Base-by-base conservation (phyloP, 2,888 invertebrate species). In the Phrixothrix hirtus region DNA sequence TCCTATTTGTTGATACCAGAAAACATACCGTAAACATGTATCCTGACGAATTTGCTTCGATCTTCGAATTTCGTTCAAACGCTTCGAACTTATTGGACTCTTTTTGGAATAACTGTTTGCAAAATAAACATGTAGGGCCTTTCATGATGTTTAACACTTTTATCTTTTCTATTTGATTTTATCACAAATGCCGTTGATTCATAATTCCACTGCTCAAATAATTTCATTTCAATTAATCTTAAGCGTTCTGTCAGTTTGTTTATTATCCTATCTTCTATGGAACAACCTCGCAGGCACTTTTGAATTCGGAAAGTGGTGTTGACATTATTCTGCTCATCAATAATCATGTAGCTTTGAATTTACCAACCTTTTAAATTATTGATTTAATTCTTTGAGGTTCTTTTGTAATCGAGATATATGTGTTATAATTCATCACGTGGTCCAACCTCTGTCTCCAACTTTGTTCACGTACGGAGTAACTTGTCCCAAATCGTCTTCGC, bases 361-460 rank as follows among this genome's bases (percentile, higher is more conserved):
- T 6, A 25, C 27, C 10, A 39, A 14, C 30, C 17, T n/a, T 12
- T 29, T 39, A n/a, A 39, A 16, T 26, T 39, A 29, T 5, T 39
- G 29, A 26, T 39, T 39, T 26, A 39, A 10, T n/a, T n/a, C n/a
- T n/a, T n/a, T n/a, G n/a, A n/a, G n/a, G n/a, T 39, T 39, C 4
- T 15, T 12, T 17, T 39, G 39, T 15, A 39, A 36, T 14, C 39
- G 29, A 27, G 51, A 47, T 31, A 62, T 34, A 27, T 59, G 52
- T 2, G 58, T 43, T 25, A 52, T 49, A 12, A 62, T 59, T 55
- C 43, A 61, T 45, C 4, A 60, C 37, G 10, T 57, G n/a, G n/a
- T n/a, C n/a, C n/a, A n/a, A n/a, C n/a, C n/a, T n/a, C n/a, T n/a
- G n/a, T n/a, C n/a, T n/a, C n/a, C n/a, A 9, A 16, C 16, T 34